Base-by-base conservation (phyloP, 2,888 invertebrate species). In the Eudemis profundana region DNA sequence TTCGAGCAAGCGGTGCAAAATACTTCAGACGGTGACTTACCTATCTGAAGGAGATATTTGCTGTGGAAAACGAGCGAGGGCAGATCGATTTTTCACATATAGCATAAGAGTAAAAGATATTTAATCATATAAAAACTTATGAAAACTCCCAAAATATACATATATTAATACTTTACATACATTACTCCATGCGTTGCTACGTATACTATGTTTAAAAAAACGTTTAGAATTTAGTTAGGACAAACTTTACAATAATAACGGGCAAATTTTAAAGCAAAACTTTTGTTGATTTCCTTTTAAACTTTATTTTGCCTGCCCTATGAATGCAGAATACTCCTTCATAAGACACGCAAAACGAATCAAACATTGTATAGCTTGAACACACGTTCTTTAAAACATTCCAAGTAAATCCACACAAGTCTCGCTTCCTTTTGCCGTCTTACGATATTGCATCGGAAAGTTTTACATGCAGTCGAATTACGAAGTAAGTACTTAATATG, bases 401-500 rank as follows among this genome's bases (percentile, higher is more conserved):
- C 23, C 14, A 21, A 27, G 1, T 17, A 7, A 54, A 54, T 46
- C 4, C 33, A 33, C 12, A 60, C 40, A 29, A 36, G 23, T 50
- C 42, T 33, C n/a, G 44, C 21, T 61, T 53, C 33, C 44, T 36
- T 44, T 56, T 54, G 40, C 40, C 44, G 56, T 44, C 56, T 56
- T 21, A 36, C 60, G 60, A 42, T 47, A 40, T 15, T 29, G 15
- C 47, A 15, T 56, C 33, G 17, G 15, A 29, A 15, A 56, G 47
- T 49, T 47, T 29, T 40, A 44, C 36, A 42, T 50, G 56, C 56
- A 42, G 29, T 63, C 27, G 54, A 61, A 54, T 47, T 46, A 63
- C 54, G 61, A 54, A 62, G 54, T 62, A 54, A 62, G 54, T 62
- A 33, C 33, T 33, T 33, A 62, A 56, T 56, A 44, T 56, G 49